phyloP scores from a whole-genome alignment of 2,797 vertebrate genomes.

The Acridotheres tristis region DNA sequence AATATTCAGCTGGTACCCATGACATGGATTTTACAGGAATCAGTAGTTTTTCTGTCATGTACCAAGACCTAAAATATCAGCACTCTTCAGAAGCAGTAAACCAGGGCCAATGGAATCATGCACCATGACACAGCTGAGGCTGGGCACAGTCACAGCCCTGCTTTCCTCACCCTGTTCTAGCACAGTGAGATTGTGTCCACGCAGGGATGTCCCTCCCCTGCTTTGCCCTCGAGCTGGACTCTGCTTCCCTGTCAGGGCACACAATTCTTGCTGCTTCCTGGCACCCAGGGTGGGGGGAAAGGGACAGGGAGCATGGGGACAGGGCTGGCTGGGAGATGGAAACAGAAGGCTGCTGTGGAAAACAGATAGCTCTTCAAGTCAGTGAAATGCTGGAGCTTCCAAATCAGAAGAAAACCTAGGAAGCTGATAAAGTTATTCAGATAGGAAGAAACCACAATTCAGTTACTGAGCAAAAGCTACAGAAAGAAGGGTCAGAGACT shows the following conservation, averaged over 20 bases:
- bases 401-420: not conserved
- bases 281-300: not conserved
- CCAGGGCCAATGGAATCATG: accelerated
- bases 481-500: not conserved
- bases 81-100: not conserved
- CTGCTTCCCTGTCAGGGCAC: not conserved
- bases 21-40: not conserved
- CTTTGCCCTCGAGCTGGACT: not conserved
- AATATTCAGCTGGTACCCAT: not conserved
- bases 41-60: not conserved
- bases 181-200: not conserved
- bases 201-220: not conserved
- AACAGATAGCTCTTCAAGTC: not conserved
- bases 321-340: not conserved
- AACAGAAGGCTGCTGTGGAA: not conserved
- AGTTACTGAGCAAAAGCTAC: not conserved
- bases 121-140: accelerated
- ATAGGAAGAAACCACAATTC: not conserved
- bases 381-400: not conserved
- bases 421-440: not conserved
- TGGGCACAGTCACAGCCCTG: not conserved
- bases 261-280: not conserved
- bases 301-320: not conserved
- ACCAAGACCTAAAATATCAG: not conserved
- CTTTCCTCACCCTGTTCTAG: not conserved